phyloP scores from a whole-genome alignment of 2,797 vertebrate genomes.

The Balearica regulorum region DNA sequence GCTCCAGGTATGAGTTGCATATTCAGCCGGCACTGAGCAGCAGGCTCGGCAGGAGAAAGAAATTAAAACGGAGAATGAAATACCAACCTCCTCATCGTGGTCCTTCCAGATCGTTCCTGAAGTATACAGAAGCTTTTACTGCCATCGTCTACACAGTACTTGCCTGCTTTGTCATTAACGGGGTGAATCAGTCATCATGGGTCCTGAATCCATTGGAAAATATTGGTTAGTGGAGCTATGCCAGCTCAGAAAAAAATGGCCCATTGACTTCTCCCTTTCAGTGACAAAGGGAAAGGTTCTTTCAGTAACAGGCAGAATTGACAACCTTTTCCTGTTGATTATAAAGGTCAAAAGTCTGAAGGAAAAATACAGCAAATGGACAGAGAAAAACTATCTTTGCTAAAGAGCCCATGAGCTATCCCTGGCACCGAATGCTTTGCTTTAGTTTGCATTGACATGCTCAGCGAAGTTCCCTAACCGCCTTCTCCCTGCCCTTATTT shows the following conservation, averaged over 20 bases:
- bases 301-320: neutral
- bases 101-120: constrained; percentile 3
- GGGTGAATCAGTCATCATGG: neutral
- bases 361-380: neutral
- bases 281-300: neutral
- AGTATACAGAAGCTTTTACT: neutral
- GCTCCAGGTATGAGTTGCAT: neutral
- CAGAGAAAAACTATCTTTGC: neutral
- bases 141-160: neutral
- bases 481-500: neutral
- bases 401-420: neutral
- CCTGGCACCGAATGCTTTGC: neutral
- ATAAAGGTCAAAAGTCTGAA: neutral
- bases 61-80: neutral
- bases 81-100: neutral
- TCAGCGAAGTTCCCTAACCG: neutral
- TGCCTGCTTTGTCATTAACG: neutral
- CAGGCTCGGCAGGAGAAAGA: neutral
- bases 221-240: neutral
- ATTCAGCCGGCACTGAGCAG: neutral
- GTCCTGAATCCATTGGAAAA: neutral
- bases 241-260: neutral
- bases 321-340: neutral
- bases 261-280: constrained; percentile 4
- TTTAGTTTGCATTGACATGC: neutral